These are phyloP conservation scores for Urocynchramus pylzowi DNA, from an alignment of 2,113 vertebrate species.

Conservation along the genomic window DNA sequence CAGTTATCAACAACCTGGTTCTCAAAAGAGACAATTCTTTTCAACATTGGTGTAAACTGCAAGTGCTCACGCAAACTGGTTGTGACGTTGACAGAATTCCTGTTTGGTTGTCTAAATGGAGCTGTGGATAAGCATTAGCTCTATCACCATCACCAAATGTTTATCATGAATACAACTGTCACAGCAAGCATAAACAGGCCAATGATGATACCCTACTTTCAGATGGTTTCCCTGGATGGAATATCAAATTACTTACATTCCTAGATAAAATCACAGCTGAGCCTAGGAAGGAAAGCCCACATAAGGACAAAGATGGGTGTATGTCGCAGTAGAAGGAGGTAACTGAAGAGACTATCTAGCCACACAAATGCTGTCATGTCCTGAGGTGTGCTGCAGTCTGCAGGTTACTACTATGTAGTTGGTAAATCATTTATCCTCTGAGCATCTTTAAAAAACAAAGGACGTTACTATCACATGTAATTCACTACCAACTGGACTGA, in stretches of 20 bases:
- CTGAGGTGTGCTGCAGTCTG: not conserved
- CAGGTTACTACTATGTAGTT: not conserved
- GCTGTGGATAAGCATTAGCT: not conserved
- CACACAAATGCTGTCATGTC: not conserved
- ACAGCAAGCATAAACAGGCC: not conserved
- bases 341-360: not conserved
- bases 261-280: not conserved
- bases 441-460: not conserved
- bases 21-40: not conserved
- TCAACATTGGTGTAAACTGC: not conserved
- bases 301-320: not conserved
- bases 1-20: not conserved
- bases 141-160: not conserved
- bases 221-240: not conserved
- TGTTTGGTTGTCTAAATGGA: not conserved
- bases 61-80: not conserved
- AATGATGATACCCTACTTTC: not conserved
- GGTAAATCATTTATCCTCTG: not conserved
- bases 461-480: fast-evolving
- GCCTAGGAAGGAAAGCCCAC: not conserved
- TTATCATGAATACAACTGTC: not conserved
- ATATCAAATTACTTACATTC: not conserved
- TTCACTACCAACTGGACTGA: not conserved
- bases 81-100: not conserved
- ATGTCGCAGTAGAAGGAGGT: fast-evolving